phyloP scores from a whole-genome alignment of 1,140 invertebrate species.

The Diuraphis noxia region DNA sequence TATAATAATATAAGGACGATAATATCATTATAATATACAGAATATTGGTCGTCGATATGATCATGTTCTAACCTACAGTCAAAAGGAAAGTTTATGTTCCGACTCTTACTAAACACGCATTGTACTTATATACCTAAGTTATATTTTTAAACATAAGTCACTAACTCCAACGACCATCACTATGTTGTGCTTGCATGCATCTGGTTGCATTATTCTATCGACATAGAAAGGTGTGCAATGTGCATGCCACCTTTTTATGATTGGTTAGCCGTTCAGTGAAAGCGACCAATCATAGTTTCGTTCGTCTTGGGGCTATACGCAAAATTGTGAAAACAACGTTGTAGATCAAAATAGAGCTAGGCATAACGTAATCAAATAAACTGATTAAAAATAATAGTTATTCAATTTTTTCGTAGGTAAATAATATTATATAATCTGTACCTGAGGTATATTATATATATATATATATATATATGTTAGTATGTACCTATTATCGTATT shows the following conservation, averaged over 20 bases:
- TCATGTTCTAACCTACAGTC: too few relatives aligned
- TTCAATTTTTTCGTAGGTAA: too few relatives aligned
- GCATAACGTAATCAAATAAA: background rate
- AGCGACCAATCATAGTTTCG: background rate
- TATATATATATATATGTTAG: too few relatives aligned
- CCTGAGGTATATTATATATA: too few relatives aligned
- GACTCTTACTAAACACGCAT: background rate
- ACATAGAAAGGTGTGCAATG: background rate
- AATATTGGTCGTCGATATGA: background rate
- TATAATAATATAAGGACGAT: background rate
- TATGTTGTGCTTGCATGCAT: background rate
- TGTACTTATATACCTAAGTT: background rate
- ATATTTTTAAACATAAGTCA: slow-evolving; percentile 6
- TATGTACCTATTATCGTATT: too few relatives aligned
- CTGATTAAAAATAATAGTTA: background rate
- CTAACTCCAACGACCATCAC: background rate
- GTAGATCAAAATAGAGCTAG: background rate
- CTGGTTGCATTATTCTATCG: background rate
- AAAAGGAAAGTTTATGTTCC: background rate
- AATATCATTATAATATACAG: background rate
- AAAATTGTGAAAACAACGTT: background rate
- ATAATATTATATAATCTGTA: too few relatives aligned
- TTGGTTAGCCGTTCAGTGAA: background rate
- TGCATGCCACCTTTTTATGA: background rate
- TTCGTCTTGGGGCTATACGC: background rate